Evolutionary conservation across 2,797 vertebrate species (phyloP).

Genomic region (Malacoraja senta): DNA sequence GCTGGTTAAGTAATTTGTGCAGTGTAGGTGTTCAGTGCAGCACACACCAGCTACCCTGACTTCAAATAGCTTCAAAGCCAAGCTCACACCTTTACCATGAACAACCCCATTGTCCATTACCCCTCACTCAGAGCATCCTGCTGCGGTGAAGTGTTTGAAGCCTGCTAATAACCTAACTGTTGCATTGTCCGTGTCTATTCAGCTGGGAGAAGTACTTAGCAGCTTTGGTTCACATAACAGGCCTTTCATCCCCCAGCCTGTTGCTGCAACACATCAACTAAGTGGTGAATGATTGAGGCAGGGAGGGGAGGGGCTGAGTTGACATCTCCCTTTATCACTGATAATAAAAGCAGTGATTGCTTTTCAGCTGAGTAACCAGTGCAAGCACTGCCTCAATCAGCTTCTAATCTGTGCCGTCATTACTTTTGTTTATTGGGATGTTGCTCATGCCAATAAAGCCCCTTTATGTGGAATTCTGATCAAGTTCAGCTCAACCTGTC

Average conservation of each 20-base stretch:
- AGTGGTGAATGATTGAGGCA: constrained; percentile 8
- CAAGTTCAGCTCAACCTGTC: constrained; percentile 20
- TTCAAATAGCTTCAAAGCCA: background rate
- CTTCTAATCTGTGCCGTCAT: background rate
- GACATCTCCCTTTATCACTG: constrained; percentile 34
- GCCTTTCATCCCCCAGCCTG: constrained; percentile 31
- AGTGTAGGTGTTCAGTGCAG: background rate
- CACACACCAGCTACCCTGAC: background rate
- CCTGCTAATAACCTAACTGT: constrained; percentile 30
- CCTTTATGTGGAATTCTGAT: constrained; percentile 30
- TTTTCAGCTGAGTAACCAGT: constrained; percentile 26
- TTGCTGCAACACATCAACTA: constrained; percentile 23
- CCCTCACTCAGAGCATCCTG: constrained; percentile 5
- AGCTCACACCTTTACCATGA: constrained; percentile 26
- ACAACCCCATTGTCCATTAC: constrained; percentile 1
- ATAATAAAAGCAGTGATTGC: constrained; percentile 33
- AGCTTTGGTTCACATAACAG: constrained; percentile 34
- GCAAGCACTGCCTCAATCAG: background rate
- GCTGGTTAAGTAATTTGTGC: background rate
- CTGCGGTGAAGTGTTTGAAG: constrained; percentile 32
- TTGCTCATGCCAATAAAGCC: constrained; percentile 1
- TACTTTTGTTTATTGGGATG: constrained; percentile 26
- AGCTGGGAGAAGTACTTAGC: constrained; percentile 35
- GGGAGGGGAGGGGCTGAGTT: constrained; percentile 24
- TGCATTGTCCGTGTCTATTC: constrained; percentile 32